Percentiles rank a stretch among this genome's conserved stretches.
These are phyloP conservation scores for Fissipunctia ypsillon DNA, from an alignment of 2,888 invertebrate species.

Conservation along the genomic window DNA sequence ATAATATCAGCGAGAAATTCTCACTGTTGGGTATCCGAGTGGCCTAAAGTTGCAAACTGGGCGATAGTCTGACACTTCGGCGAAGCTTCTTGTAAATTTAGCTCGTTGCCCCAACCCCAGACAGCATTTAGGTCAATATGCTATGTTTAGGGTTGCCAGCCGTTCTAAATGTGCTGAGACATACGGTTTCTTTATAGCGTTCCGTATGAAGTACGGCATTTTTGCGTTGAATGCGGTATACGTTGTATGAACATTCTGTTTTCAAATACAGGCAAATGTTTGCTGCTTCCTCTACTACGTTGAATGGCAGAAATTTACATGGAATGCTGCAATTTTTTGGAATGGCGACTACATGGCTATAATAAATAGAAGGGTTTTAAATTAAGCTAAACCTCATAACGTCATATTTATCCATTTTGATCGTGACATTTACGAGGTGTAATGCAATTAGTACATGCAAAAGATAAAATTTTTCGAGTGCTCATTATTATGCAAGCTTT, in stretches of 20 bases:
- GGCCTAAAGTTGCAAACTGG: constrained; percentile 69
- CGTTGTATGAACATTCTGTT: constrained; percentile 9
- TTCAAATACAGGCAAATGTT: constrained; percentile 1
- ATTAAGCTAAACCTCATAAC: background rate
- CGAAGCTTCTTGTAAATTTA: constrained; percentile 73
- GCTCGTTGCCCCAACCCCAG: constrained; percentile 65
- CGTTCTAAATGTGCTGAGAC: constrained; percentile 61
- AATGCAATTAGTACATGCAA: no score
- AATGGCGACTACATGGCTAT: no score
- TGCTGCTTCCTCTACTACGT: background rate
- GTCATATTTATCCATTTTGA: background rate
- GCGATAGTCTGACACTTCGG: constrained; percentile 71
- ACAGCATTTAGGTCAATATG: constrained; percentile 72
- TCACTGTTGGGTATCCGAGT: constrained; percentile 59
- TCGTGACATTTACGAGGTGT: background rate
- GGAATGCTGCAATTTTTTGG: background rate
- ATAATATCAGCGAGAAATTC: constrained; percentile 55
- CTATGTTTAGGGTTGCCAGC: constrained; percentile 59
- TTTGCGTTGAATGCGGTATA: constrained; percentile 33
- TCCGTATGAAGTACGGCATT: constrained; percentile 49
- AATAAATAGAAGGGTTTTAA: background rate
- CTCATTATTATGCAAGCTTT: background rate
- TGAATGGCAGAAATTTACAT: background rate
- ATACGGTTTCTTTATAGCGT: constrained; percentile 48
- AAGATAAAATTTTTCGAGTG: background rate